Conservation (phyloP, 2,888 invertebrate species). For the Enchytraeus crypticus region DNA sequence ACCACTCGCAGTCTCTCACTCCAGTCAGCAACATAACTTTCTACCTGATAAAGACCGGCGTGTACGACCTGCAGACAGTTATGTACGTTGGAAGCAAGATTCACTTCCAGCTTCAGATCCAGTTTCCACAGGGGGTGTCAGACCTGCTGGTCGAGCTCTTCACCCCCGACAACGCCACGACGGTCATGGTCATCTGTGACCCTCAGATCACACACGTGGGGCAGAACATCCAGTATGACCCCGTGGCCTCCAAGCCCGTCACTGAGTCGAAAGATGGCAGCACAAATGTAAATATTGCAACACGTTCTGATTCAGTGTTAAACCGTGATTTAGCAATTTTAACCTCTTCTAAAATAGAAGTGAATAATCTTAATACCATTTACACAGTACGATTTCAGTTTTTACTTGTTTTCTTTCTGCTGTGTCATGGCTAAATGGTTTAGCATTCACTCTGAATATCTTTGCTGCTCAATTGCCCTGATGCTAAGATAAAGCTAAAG, state of each 20-base stretch:
- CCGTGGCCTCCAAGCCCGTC: conserved; percentile 6
- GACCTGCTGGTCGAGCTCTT: conserved; percentile 45
- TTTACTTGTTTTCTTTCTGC: too few species aligned
- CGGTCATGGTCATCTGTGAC: conserved; percentile 43
- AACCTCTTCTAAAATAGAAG: too few species aligned
- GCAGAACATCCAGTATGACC: conserved; percentile 24
- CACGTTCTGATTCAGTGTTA: not conserved
- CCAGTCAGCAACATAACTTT: conserved; percentile 15
- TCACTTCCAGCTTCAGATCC: conserved; percentile 29
- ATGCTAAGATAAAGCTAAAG: too few species aligned
- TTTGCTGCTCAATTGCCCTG: too few species aligned
- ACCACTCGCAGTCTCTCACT: not conserved
- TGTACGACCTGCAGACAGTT: conserved; percentile 16
- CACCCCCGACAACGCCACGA: conserved; percentile 43
- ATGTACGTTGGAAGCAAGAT: conserved; percentile 34
- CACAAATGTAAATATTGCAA: conserved; percentile 8
- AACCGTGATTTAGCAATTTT: too few species aligned
- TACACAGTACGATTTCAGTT: too few species aligned
- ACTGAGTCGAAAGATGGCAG: conserved; percentile 29
- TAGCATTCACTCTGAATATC: too few species aligned
- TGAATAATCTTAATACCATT: too few species aligned
- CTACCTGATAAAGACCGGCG: conserved; percentile 16
- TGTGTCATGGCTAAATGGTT: too few species aligned
- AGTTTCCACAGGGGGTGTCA: conserved; percentile 19
- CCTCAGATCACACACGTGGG: conserved; percentile 31